Base-by-base conservation (phyloP, 2,797 vertebrate species). In the Gambusia yucatana region DNA sequence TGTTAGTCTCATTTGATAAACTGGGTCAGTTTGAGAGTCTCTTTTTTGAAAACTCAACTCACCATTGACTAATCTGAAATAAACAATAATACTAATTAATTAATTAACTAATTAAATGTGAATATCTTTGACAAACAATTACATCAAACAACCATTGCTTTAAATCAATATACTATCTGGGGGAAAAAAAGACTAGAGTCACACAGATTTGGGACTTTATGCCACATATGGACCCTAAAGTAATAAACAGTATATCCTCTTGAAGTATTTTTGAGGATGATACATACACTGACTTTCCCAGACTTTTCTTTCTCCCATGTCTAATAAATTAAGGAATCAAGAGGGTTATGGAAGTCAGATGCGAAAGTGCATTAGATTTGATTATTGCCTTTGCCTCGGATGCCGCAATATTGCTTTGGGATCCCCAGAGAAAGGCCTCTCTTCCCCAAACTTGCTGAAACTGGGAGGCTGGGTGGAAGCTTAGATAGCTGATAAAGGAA, bases 321-420 rank as follows among this genome's bases (percentile, higher is more conserved):
- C 93, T 95, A 95, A 95, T 95, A 95, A 95, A 95, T 95, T 94
- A 94, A 92, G 89, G 91, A 89, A 94, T 93, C 89, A 92, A 92
- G 43, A 70, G 82, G 93, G 91, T 94, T 94, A 92, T 87, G 80
- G 81, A 86, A 95, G 94, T 94, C 93, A 93, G 90, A 91, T 93
- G 90, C 86, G 82, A 74, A 73, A 84, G 87, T 81, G 87, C 92
- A 88, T 93, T 91, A 91, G 90, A 95, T 95, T 92, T 94, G 94
- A 95, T 96, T 95, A 95, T 91, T 92, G 89, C 85, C 84, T 88
- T 93, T 94, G 88, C 93, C 92, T 94, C 89, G 78, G 84, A 89
- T n/a, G 82, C 84, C 84, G 89, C 87, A 86, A 95, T 96, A 96
- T 96, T 96, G 94, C 94, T 93, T 94, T 90, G 81, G 84, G 84